phyloP scores from a whole-genome alignment of 2,113 vertebrate species.

The Ophiodon elongatus region DNA sequence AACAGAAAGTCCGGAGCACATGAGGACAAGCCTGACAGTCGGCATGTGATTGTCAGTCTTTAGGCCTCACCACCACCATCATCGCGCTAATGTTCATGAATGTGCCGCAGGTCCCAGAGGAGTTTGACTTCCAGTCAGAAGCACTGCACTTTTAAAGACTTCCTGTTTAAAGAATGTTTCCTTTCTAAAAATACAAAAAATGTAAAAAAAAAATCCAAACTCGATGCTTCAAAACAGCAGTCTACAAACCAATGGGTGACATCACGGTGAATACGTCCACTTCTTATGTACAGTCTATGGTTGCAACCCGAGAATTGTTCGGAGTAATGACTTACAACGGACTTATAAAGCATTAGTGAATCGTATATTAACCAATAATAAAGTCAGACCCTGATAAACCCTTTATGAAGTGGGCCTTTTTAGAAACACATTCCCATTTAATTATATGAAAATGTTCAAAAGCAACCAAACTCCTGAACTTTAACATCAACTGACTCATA shows the following conservation, averaged over 20 bases:
- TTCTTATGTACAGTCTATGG: no score
- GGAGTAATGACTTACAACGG: neutral
- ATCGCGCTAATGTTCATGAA: constrained; percentile 40
- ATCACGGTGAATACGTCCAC: no score
- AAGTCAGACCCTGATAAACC: neutral
- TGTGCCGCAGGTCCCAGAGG: constrained; percentile 30
- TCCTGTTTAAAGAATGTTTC: constrained; percentile 39
- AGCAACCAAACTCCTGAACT: neutral
- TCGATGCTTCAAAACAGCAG: no score
- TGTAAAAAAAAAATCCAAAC: neutral
- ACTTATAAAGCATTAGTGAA: no score
- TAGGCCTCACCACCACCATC: neutral
- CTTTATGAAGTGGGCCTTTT: neutral
- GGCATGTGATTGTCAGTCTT: constrained; percentile 9
- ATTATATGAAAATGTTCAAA: neutral
- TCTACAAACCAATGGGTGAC: no score
- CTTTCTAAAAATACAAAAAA: neutral
- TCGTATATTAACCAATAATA: neutral
- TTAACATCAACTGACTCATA: neutral
- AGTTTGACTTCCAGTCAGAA: constrained; percentile 27
- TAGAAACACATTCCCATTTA: neutral
- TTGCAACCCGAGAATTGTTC: neutral
- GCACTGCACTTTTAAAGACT: neutral
- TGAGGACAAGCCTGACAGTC: neutral
- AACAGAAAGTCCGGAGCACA: neutral